Evolutionary conservation across 1,140 invertebrate species (phyloP).

Genomic region (Pollicipes pollicipes): DNA sequence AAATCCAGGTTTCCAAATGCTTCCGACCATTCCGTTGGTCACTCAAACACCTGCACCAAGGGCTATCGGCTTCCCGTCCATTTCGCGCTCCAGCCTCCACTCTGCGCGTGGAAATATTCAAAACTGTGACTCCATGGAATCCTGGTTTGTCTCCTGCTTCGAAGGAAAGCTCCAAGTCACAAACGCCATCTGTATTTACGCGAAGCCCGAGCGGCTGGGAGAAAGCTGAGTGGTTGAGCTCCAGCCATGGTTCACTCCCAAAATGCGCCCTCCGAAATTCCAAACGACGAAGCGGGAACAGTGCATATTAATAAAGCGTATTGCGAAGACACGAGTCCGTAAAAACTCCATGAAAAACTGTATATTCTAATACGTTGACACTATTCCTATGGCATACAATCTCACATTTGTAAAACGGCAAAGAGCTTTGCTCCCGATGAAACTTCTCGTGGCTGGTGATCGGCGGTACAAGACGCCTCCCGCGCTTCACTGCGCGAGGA

Average conservation of each 20-base stretch:
- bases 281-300: neutral
- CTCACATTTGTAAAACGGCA: neutral
- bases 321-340: neutral
- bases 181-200: neutral
- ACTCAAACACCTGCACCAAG: no score
- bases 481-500: no score
- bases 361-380: neutral
- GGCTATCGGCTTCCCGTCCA: no score
- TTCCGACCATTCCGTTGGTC: no score
- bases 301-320: neutral
- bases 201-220: no score
- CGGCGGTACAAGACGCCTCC: no score
- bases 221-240: neutral
- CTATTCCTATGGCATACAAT: neutral
- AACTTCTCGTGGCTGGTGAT: neutral
- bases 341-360: neutral
- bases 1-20: no score
- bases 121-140: no score
- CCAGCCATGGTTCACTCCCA: neutral
- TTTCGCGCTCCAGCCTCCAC: no score
- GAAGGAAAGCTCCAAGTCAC: no score
- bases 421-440: neutral
- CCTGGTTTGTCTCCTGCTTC: no score
- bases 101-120: no score
- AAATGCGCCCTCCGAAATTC: neutral